Percentiles rank a stretch among this genome's conserved stretches.
Evolutionary conservation across 2,113 vertebrate species (phyloP).

Genomic region (Stegostoma tigrinum): DNA sequence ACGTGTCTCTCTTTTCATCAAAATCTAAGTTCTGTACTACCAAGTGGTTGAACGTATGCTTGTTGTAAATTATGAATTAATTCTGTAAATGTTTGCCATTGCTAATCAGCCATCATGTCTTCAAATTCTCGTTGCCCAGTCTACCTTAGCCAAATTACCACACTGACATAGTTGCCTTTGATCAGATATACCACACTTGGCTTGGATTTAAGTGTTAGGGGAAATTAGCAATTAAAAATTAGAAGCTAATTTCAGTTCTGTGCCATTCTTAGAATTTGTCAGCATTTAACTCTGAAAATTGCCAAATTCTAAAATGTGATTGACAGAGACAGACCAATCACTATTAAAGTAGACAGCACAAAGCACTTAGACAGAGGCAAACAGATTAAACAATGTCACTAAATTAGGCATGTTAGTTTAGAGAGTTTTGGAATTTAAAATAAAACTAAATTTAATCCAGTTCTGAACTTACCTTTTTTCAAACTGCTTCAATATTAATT

Average conservation of each 20-base stretch:
- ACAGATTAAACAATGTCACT: neutral
- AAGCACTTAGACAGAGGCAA: neutral
- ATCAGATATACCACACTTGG: neutral
- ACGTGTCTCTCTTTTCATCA: too few relatives aligned
- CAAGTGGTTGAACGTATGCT: too few relatives aligned
- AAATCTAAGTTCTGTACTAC: too few relatives aligned
- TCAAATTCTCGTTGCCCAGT: neutral
- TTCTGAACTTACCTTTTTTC: slow-evolving; percentile 23
- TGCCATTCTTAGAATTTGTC: neutral
- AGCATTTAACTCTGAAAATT: neutral
- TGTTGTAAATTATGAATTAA: too few relatives aligned
- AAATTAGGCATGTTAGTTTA: neutral
- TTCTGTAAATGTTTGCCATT: too few relatives aligned
- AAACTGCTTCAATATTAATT: slow-evolving; percentile 32
- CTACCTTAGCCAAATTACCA: neutral
- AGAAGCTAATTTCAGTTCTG: neutral
- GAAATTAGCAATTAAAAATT: neutral
- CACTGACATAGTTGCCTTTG: too few relatives aligned
- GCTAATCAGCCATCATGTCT: too few relatives aligned
- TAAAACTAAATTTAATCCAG: neutral
- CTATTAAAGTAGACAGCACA: neutral
- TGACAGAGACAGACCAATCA: neutral
- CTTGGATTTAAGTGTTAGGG: neutral
- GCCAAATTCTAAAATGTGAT: neutral
- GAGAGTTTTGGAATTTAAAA: neutral